Percentiles rank a stretch among this genome's conserved stretches.
Conservation (phyloP, 2,113 vertebrate species). For the Chrysemys picta region DNA sequence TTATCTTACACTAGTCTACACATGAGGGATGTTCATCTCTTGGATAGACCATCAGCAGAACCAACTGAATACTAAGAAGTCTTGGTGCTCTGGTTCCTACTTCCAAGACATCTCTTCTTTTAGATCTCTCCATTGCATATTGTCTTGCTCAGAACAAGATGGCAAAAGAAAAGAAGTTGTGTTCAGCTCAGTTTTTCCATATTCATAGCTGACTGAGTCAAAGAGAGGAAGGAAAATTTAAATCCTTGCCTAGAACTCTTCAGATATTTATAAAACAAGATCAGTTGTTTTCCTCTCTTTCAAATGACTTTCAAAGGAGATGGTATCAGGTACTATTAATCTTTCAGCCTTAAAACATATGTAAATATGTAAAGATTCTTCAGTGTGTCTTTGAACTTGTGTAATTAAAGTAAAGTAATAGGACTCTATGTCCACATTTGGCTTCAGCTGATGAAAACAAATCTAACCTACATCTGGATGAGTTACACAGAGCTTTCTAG, state of each 20-base stretch:
- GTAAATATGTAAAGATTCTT: neutral
- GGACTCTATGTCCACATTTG: neutral
- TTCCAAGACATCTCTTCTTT: neutral
- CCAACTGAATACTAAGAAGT: neutral
- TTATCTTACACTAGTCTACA: neutral
- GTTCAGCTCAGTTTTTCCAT: neutral
- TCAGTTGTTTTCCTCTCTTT: neutral
- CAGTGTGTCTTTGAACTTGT: neutral
- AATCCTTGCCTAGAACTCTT: neutral
- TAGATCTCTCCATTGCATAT: neutral
- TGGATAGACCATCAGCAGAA: neutral
- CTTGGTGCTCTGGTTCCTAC: neutral
- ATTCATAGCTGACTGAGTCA: neutral
- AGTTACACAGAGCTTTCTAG: neutral
- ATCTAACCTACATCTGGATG: slow-evolving; percentile 15
- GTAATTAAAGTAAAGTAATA: neutral
- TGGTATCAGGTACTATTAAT: neutral
- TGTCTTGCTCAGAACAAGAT: neutral
- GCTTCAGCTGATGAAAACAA: slow-evolving; percentile 26
- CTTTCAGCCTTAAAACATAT: neutral
- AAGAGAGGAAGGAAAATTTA: neutral
- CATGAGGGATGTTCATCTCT: neutral
- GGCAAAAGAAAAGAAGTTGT: neutral
- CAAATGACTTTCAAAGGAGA: neutral
- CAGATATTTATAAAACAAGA: neutral